Evolutionary conservation across 92 coral and sea anemone species (phyloP), one percentile per base, ranked within the genome.

Genomic region (Porites divaricata): DNA sequence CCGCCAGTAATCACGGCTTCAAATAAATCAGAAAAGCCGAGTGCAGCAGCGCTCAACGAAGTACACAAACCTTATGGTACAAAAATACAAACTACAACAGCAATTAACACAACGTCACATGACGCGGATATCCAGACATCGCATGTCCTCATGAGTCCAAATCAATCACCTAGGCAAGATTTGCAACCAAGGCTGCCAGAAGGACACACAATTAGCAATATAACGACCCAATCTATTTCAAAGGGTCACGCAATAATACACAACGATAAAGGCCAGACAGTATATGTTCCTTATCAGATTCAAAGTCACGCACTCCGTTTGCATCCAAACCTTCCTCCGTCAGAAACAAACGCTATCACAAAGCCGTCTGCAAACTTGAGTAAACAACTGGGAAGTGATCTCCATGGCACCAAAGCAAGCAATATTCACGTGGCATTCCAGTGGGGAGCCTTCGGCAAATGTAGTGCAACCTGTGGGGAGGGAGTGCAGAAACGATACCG

Each of bases 381-480:
- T 61, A 81, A 50, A 49, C 86, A 81, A 71, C 72, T 72, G 58
- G 72, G 62, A 23, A 41, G 23, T 70, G 86, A 72, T 48, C 72
- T 82, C 45, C 77, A 72, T 63, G 76, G 86, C 13, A 61, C 13
- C 62, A 81, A 81, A 50, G 70, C 86, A 5, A 81, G 86, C 62
- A 61, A 52, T 68, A 81, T 81, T 57, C 78, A 81, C 45, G 50
- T 57, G 21, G 2, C 56, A 48, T 89, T 90, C 58, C 80, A 89
- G 63, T 96, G 99, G 99, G 93, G 98, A 58, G 63, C 87, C 48
- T 96, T 95, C 63, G 77, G 90, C 66, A 48, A 95, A 53, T 96
- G 99, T 75, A 95, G 93, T 81, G 91, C 85, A 56, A 96, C 95
- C 57, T 96, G 99, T 76, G 99, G 99, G 9, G 81, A 89, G 35